These are phyloP conservation scores for Salvelinus sp. DNA, from an alignment of 2,113 vertebrate species.

Conservation along the genomic window DNA sequence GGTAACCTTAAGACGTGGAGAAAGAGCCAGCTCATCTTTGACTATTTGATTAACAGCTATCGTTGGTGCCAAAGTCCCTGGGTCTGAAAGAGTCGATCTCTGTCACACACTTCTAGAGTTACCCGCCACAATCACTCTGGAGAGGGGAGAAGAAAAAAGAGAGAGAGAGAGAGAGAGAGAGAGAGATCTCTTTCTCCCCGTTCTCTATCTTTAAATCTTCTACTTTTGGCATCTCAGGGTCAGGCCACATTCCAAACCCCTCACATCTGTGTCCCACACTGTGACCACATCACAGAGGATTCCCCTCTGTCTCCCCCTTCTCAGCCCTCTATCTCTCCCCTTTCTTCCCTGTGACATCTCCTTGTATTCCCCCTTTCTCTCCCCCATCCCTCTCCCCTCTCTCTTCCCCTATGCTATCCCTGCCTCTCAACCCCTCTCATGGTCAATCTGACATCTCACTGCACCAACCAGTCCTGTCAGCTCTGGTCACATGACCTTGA, in stretches of 20 bases:
- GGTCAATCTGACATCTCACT: background rate
- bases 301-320: background rate
- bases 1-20: conserved; percentile 62
- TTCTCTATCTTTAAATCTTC: no score
- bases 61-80: conserved; percentile 60
- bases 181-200: no score
- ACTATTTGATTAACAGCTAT: conserved; percentile 79
- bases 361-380: background rate
- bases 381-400: background rate
- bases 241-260: no score
- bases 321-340: background rate
- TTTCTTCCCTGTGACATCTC: background rate
- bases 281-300: no score
- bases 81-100: conserved; percentile 63
- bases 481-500: no score
- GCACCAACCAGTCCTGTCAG: no score
- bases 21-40: conserved; percentile 66
- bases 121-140: conserved; percentile 67
- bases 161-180: no score
- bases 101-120: conserved; percentile 79
- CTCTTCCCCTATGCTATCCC: no score
- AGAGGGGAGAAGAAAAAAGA: no score
- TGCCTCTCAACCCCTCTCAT: background rate
- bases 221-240: no score
- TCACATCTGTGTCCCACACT: no score